phyloP scores from a whole-genome alignment of 2,888 invertebrate species.

The Lagria hirta region DNA sequence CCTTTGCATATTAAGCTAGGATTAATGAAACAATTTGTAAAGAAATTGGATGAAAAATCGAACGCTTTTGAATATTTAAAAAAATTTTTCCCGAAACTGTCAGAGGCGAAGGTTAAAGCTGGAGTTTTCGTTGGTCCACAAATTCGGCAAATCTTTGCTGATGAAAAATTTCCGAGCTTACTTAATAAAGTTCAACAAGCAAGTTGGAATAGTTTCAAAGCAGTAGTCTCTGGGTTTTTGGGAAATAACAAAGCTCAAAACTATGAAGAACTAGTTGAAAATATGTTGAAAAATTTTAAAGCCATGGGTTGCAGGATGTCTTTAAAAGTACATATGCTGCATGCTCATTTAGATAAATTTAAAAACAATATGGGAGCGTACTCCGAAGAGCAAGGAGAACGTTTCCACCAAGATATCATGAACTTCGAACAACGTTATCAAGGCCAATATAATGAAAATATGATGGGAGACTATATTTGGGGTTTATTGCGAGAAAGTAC shows the following conservation, averaged over 20 bases:
- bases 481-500: too few species aligned
- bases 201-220: constrained; percentile 15
- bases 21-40: constrained; percentile 28
- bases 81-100: constrained; percentile 19
- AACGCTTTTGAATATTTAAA: constrained; percentile 17
- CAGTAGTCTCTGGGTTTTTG: constrained; percentile 24
- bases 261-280: constrained; percentile 33
- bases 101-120: constrained; percentile 37
- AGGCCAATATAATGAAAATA: constrained; percentile 32
- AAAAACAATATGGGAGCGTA: constrained; percentile 37
- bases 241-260: constrained; percentile 39
- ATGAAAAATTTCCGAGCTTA: too few species aligned
- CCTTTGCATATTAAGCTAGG: constrained; percentile 31
- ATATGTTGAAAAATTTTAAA: constrained; percentile 32
- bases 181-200: too few species aligned
- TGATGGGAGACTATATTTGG: constrained; percentile 38
- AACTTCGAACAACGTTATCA: constrained; percentile 37
- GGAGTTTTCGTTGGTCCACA: constrained; percentile 38
- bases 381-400: constrained; percentile 41
- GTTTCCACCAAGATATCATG: constrained; percentile 40
- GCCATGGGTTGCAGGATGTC: constrained; percentile 34
- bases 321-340: constrained; percentile 39
- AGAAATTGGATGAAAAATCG: constrained; percentile 18
- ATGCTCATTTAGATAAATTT: constrained; percentile 39
- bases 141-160: constrained; percentile 31